Evolutionary conservation across 1,140 invertebrate species (phyloP).

Genomic region (Mamestra configurata): DNA sequence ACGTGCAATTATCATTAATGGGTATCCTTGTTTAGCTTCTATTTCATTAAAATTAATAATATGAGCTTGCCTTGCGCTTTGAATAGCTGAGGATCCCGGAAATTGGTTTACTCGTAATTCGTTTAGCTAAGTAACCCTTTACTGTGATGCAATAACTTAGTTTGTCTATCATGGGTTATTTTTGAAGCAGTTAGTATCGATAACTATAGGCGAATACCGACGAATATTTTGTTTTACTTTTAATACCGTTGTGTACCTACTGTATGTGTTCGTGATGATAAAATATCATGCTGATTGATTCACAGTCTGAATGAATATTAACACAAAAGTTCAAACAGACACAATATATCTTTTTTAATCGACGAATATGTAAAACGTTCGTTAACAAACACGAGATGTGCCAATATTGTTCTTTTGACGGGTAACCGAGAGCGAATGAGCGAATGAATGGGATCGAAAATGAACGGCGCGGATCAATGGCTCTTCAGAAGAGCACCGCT

Average conservation of each 20-base stretch:
- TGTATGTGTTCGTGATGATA: too few species aligned
- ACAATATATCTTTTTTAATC: background rate
- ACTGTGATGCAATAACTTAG: background rate
- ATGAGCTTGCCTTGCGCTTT: background rate
- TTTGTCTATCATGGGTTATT: background rate
- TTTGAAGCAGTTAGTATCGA: too few species aligned
- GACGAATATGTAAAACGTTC: background rate
- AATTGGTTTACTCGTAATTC: background rate
- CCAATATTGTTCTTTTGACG: slow-evolving; percentile 26
- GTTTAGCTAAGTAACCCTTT: background rate
- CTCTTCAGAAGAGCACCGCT: slow-evolving; percentile 14
- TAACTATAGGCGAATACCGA: too few species aligned
- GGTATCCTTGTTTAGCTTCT: background rate
- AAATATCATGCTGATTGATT: too few species aligned
- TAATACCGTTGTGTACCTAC: too few species aligned
- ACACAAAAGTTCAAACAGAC: too few species aligned
- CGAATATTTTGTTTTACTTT: too few species aligned
- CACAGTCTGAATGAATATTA: too few species aligned
- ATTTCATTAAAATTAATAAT: slow-evolving; percentile 10
- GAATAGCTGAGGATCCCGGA: background rate
- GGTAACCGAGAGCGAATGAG: slow-evolving; percentile 32
- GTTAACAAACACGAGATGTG: background rate
- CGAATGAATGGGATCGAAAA: slow-evolving; percentile 18
- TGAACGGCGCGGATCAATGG: slow-evolving; percentile 13
- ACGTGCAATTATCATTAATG: slow-evolving; percentile 3